phyloP scores from a whole-genome alignment of 2,797 vertebrate species.

The Scomberomorus guttatus region DNA sequence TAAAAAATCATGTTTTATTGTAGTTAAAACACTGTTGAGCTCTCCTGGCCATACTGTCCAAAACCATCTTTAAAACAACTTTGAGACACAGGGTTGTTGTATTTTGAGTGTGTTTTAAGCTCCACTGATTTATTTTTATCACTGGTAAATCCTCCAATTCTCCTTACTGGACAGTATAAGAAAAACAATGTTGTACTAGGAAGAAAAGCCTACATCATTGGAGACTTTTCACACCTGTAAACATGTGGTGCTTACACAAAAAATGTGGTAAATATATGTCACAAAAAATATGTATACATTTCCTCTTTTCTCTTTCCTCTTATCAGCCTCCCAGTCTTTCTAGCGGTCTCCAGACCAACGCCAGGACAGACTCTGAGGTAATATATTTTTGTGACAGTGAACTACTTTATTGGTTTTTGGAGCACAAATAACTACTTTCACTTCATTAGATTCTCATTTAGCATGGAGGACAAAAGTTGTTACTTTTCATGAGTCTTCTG shows the following conservation, averaged over 20 bases:
- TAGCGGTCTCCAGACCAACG: conserved; percentile 1
- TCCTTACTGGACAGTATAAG: neutral
- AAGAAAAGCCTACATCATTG: neutral
- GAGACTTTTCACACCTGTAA: neutral
- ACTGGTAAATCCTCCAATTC: neutral
- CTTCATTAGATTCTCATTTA: no score
- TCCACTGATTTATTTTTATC: neutral
- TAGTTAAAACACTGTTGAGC: neutral
- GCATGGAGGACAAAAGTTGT: no score
- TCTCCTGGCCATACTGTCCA: neutral
- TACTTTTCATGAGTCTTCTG: no score
- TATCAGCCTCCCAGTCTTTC: conserved; percentile 8
- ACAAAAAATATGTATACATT: neutral
- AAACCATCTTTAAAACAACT: neutral
- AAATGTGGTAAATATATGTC: neutral
- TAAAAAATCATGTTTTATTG: neutral
- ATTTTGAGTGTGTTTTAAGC: neutral
- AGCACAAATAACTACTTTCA: no score
- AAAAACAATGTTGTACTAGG: neutral
- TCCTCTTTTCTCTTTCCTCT: neutral
- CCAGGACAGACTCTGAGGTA: conserved; percentile 29
- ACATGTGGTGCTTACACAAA: neutral
- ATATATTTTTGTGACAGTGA: conserved; percentile 3
- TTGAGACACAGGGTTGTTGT: neutral
- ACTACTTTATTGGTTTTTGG: neutral